These are phyloP conservation scores for Speoplatyrhinus poulsoni DNA, from an alignment of 2,113 vertebrate genomes.

Conservation along the genomic window DNA sequence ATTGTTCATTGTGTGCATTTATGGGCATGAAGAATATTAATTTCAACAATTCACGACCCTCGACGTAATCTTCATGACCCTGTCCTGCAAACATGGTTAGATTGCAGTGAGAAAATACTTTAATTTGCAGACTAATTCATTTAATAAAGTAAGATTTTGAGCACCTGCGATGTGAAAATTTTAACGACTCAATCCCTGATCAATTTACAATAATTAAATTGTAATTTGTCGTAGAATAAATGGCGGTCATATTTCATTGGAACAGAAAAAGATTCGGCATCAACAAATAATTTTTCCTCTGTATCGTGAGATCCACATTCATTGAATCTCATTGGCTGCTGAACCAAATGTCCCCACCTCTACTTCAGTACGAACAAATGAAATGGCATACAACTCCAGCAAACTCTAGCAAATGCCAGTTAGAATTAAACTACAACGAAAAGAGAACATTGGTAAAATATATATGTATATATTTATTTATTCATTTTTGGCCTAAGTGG, in stretches of 20 bases:
- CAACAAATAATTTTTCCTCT: slow-evolving; percentile 10
- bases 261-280: slow-evolving; percentile 13
- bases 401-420: slow-evolving; percentile 12
- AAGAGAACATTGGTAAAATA: not conserved
- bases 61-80: not conserved
- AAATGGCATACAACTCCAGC: slow-evolving; percentile 22
- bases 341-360: not conserved
- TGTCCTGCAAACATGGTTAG: slow-evolving; percentile 1
- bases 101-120: slow-evolving; percentile 20
- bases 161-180: not conserved
- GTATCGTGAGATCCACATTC: slow-evolving; percentile 5
- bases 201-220: not conserved
- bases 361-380: slow-evolving; percentile 25
- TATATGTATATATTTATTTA: not conserved
- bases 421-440: not conserved
- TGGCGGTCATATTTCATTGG: slow-evolving; percentile 6
- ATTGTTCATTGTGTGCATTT: slow-evolving; percentile 12
- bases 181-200: not conserved
- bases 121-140: too few species aligned
- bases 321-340: slow-evolving; percentile 46
- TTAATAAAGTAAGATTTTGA: not conserved
- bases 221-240: not conserved
- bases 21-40: slow-evolving; percentile 17
- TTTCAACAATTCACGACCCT: not conserved
- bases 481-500: not conserved